Base-by-base conservation (phyloP, 2,113 vertebrate genomes). In the Amia ocellicauda region DNA sequence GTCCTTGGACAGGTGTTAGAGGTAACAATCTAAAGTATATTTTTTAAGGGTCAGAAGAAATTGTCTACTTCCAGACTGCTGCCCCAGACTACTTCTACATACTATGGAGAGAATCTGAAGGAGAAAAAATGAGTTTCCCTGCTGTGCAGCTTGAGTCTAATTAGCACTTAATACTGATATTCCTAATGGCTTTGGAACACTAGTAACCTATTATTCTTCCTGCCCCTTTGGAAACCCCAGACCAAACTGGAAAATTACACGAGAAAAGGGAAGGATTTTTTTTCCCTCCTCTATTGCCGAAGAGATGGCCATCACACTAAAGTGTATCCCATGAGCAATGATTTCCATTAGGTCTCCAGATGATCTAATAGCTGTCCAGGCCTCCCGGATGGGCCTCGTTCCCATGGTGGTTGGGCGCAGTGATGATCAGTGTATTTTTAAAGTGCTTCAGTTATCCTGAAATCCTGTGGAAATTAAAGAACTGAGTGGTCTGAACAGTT, bases 301-400 rank as follows among this genome's bases (percentile, higher is more conserved):
- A 75, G 65, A 83, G 74, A 70, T 64, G 54, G n/a, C 31, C 45
- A 36, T 78, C 41, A 78, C 67, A 71, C 74, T 74, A 76, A 78
- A 78, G 43, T 24, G 14, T 52, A 17, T 75, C 79, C 75, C 78
- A 74, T 68, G 81, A 79, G 82, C 73, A 81, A 4, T 17, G 0
- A 74, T 87, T 84, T 80, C 73, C 74, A 80, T 87, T 83, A 86
- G 42, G 59, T 63, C 70, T 73, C 65, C 62, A 54, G 68, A 77
- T 78, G 76, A 78, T 78, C 82, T 74, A 83, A 77, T 24, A 67
- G 72, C 74, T 81, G 80, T 59, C 79, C 62, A 63, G 83, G 79
- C 74, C 67, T 62, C 56, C 68, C 68, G 68, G 78, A 72, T 67
- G 50, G 52, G 55, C 23, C 82, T 74, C 77, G 67, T 72, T 73